Percentiles rank a stretch among this genome's conserved stretches.
phyloP scores from a whole-genome alignment of 2,113 vertebrate species.

The Psilopogon haemacephalus region DNA sequence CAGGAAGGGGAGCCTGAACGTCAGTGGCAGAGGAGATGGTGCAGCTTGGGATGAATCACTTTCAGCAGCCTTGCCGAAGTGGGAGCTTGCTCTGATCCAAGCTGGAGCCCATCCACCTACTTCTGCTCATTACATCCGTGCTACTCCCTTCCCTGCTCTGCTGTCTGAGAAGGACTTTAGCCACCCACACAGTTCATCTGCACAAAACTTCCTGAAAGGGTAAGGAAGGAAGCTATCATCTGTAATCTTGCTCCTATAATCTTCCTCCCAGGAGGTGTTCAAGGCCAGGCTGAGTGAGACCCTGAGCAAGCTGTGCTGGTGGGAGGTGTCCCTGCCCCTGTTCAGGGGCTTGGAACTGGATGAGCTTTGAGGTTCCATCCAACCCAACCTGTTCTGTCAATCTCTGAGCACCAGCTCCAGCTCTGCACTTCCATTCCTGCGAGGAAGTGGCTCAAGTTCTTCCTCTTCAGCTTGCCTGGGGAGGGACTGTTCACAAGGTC shows the following conservation, averaged over 20 bases:
- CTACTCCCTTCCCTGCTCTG: neutral
- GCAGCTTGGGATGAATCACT: slow-evolving; percentile 21
- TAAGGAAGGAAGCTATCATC: too few relatives aligned
- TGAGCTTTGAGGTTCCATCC: too few relatives aligned
- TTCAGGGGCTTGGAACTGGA: too few relatives aligned
- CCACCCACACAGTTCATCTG: slow-evolving; percentile 24
- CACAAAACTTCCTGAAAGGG: neutral
- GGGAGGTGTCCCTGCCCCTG: too few relatives aligned
- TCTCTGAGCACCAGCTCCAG: neutral
- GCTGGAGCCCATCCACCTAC: slow-evolving; percentile 33
- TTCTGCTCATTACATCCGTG: neutral
- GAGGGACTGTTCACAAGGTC: too few relatives aligned
- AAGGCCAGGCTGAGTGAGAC: too few relatives aligned
- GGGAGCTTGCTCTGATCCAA: neutral
- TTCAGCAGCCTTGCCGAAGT: neutral
- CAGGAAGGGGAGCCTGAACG: neutral
- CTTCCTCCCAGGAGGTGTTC: too few relatives aligned
- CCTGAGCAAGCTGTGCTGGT: too few relatives aligned
- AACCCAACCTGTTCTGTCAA: too few relatives aligned
- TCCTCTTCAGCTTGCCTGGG: neutral
- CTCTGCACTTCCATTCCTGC: neutral
- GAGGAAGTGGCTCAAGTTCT: neutral
- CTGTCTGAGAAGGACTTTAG: slow-evolving; percentile 6
- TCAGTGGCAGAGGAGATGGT: neutral
- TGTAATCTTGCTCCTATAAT: too few relatives aligned